Evolutionary conservation across 2,797 vertebrate species (phyloP).

Genomic region (Sebastes diploproa): DNA sequence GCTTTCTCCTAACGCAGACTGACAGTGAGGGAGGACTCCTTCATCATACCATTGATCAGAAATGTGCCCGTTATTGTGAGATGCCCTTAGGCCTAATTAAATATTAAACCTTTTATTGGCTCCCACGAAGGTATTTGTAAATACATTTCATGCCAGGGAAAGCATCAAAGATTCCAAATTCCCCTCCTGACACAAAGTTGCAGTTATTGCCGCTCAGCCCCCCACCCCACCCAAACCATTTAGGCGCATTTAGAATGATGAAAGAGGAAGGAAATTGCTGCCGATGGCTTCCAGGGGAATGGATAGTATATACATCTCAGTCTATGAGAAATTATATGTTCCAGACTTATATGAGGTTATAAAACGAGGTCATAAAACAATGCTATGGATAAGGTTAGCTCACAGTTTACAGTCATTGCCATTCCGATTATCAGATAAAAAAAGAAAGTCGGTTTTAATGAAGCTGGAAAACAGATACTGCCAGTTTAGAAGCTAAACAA

Average conservation of each 20-base stretch:
- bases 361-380: conserved; percentile 60
- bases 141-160: conserved; percentile 77
- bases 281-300: conserved; percentile 71
- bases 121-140: conserved; percentile 80
- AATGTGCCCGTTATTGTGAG: conserved; percentile 56
- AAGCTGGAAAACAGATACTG: conserved; percentile 20
- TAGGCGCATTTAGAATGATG: conserved; percentile 82
- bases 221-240: conserved; percentile 67
- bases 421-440: conserved; percentile 53
- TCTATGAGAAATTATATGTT: conserved; percentile 61
- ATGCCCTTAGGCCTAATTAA: conserved; percentile 81
- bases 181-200: conserved; percentile 72
- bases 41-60: conserved; percentile 74
- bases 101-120: conserved; percentile 84
- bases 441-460: conserved; percentile 42
- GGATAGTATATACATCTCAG: conserved; percentile 66
- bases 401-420: conserved; percentile 44
- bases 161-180: conserved; percentile 77
- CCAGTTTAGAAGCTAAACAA: conserved; percentile 15
- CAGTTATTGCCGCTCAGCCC: conserved; percentile 72
- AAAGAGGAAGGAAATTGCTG: conserved; percentile 79
- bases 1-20: conserved; percentile 43
- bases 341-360: conserved; percentile 44
- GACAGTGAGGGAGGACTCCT: conserved; percentile 54
- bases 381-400: conserved; percentile 19